Percentiles rank a stretch among this genome's conserved stretches.
phyloP scores from a whole-genome alignment of 2,797 vertebrate species.

The Xiphophorus birchmanni region DNA sequence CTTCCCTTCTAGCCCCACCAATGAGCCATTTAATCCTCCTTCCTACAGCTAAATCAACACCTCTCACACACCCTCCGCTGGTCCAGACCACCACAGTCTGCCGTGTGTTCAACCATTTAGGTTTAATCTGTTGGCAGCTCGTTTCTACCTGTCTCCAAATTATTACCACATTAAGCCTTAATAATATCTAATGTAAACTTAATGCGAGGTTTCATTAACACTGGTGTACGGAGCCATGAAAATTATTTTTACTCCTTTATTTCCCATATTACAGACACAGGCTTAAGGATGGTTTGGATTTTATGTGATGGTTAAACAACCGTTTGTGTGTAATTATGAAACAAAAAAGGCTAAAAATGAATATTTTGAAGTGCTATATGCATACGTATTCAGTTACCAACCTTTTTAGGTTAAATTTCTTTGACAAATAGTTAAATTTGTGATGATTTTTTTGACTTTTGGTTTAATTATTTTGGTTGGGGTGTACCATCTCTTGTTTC shows the following conservation, averaged over 20 bases:
- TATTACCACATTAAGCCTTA: slow-evolving; percentile 3
- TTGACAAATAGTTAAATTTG: not conserved
- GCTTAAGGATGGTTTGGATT: not conserved
- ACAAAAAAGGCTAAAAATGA: not conserved
- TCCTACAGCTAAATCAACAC: slow-evolving; percentile 85
- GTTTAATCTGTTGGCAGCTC: not conserved
- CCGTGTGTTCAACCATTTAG: slow-evolving; percentile 11
- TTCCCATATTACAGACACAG: not conserved
- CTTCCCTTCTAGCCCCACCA: slow-evolving; percentile 89
- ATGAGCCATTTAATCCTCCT: slow-evolving; percentile 94
- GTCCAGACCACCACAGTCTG: slow-evolving; percentile 58
- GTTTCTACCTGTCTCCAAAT: not conserved
- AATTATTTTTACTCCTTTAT: not conserved
- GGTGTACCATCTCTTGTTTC: not conserved
- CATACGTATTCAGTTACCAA: not conserved
- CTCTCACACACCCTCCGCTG: slow-evolving; percentile 60
- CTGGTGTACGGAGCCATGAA: not conserved
- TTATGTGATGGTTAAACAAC: not conserved
- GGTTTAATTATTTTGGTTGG: not conserved
- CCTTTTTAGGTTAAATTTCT: not conserved
- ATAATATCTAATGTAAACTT: not conserved
- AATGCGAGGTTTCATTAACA: not conserved
- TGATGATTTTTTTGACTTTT: not conserved
- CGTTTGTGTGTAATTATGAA: not conserved
- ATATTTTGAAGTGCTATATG: not conserved